These are phyloP conservation scores for Hippocampus guttulatus DNA, from an alignment of 2,113 vertebrate species.

Conservation along the genomic window DNA sequence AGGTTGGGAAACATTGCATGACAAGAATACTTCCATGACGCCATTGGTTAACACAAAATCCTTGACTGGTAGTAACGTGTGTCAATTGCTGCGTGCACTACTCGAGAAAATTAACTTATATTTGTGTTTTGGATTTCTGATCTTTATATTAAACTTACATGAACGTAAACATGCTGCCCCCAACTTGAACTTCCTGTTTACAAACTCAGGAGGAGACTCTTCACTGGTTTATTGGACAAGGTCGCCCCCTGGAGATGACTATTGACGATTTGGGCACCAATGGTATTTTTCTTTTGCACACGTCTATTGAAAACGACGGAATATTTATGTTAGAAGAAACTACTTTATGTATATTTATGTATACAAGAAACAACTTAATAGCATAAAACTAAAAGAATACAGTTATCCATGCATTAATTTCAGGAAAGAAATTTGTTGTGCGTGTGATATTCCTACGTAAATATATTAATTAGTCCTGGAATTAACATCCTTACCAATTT, in stretches of 20 bases:
- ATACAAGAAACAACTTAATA: not conserved
- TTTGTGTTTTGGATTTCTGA: too few species aligned
- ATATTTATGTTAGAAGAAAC: too few species aligned
- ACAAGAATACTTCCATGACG: too few species aligned
- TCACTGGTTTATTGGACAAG: slow-evolving; percentile 25
- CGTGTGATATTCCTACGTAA: not conserved
- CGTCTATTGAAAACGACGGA: too few species aligned
- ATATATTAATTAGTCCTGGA: not conserved
- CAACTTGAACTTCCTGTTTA: slow-evolving; percentile 3
- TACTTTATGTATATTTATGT: too few species aligned
- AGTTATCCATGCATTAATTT: not conserved
- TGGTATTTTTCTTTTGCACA: not conserved
- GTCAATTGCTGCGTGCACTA: too few species aligned
- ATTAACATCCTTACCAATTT: not conserved
- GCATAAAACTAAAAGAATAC: not conserved
- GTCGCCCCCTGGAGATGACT: slow-evolving; percentile 38
- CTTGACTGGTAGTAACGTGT: too few species aligned
- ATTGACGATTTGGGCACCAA: not conserved
- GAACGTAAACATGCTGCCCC: not conserved
- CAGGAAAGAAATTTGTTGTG: not conserved
- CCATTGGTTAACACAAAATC: too few species aligned
- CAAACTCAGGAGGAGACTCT: not conserved
- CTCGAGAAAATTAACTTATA: too few species aligned
- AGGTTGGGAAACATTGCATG: too few species aligned
- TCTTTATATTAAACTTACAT: not conserved